Conservation (phyloP, 2,888 invertebrate genomes). For the Scotopteryx bipunctaria region DNA sequence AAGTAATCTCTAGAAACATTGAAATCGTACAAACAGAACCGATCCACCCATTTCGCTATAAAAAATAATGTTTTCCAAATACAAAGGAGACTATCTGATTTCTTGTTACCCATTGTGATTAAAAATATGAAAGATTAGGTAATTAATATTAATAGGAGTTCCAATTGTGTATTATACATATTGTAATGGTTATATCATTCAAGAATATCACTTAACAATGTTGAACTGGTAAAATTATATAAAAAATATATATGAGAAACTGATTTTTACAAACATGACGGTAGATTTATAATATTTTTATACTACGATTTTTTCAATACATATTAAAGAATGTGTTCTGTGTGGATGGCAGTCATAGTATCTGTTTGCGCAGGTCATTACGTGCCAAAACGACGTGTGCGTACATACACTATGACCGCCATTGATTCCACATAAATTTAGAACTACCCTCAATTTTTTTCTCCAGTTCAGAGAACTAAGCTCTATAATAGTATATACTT, state of each 20-base stretch:
- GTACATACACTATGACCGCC: not conserved
- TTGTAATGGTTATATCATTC: slow-evolving; percentile 40
- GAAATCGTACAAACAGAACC: not conserved
- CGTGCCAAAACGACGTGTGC: not conserved
- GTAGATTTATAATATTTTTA: not conserved
- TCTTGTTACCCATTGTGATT: slow-evolving; percentile 82
- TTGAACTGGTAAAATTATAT: slow-evolving; percentile 27
- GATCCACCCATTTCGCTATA: slow-evolving; percentile 40
- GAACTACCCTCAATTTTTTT: too few species aligned
- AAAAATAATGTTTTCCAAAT: slow-evolving; percentile 34
- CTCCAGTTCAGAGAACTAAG: too few species aligned
- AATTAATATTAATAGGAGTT: slow-evolving; percentile 82
- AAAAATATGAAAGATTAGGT: slow-evolving; percentile 69
- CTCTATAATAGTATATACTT: too few species aligned
- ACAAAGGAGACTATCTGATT: slow-evolving; percentile 59
- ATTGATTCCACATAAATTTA: too few species aligned
- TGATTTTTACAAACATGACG: slow-evolving; percentile 23
- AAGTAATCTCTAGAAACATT: not conserved
- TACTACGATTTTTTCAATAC: not conserved
- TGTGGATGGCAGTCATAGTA: not conserved
- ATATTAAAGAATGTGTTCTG: not conserved
- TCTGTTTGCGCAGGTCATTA: not conserved
- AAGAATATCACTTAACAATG: slow-evolving; percentile 34
- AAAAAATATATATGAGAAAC: slow-evolving; percentile 11
- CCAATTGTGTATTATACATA: slow-evolving; percentile 82